Conservation (phyloP, 2,888 invertebrate genomes). For the Dasysyrphus albostriatus region DNA sequence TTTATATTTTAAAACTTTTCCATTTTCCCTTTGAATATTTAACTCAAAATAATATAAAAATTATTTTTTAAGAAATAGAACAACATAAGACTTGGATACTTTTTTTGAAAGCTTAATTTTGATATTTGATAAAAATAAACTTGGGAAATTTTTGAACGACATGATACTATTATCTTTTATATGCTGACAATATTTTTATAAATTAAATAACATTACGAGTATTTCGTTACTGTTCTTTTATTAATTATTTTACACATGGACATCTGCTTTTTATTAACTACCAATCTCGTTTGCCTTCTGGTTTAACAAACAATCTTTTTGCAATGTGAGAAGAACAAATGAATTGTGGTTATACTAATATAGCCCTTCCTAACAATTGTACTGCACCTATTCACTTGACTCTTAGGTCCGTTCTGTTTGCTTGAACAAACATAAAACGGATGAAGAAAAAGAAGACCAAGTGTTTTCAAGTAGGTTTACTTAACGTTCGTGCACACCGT, state of each 20-base stretch:
- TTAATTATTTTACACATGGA: neutral
- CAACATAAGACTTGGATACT: no score
- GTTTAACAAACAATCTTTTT: conserved; percentile 12
- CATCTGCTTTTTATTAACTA: conserved; percentile 15
- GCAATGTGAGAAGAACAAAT: conserved; percentile 28
- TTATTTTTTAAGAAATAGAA: no score
- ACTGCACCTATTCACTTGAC: conserved; percentile 53
- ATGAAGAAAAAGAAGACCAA: conserved; percentile 46
- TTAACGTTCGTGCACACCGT: neutral
- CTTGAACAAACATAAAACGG: conserved; percentile 54
- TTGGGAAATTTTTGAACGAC: no score
- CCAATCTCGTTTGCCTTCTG: conserved; percentile 2
- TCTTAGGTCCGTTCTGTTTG: conserved; percentile 22
- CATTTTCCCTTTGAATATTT: no score
- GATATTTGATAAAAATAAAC: no score
- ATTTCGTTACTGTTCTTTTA: neutral
- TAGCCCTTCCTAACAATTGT: conserved; percentile 1
- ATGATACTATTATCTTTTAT: no score
- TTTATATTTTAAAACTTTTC: no score
- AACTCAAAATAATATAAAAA: no score
- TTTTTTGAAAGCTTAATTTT: no score
- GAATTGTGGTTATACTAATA: conserved; percentile 24
- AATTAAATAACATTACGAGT: no score
- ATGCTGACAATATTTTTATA: no score
- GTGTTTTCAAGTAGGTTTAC: conserved; percentile 44